Percentiles rank a stretch among this genome's conserved stretches.
Evolutionary conservation across 1,140 invertebrate genomes (phyloP).

Genomic region (Plectrocnemia conspersa): DNA sequence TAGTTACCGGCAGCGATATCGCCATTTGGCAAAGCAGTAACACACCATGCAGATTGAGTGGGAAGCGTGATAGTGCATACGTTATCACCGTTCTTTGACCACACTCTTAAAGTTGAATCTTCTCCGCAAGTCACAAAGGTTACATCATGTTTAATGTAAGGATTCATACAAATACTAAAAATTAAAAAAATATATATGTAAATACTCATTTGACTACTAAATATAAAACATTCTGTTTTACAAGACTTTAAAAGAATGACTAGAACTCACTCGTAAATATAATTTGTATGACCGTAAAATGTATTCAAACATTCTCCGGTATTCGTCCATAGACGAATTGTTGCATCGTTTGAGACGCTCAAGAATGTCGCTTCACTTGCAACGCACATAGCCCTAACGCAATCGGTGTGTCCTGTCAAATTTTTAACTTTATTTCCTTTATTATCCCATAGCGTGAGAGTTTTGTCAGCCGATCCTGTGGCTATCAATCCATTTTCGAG

Average conservation of each 20-base stretch:
- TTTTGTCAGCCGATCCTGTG: constrained; percentile 89
- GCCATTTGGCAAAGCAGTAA: constrained; percentile 73
- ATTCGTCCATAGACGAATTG: constrained; percentile 75
- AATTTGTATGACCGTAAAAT: constrained; percentile 78
- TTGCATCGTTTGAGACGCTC: constrained; percentile 88
- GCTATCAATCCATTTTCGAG: constrained; percentile 59
- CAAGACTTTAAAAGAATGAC: background rate
- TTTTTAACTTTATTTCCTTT: constrained; percentile 52
- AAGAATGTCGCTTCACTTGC: constrained; percentile 68
- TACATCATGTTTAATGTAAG: constrained; percentile 51
- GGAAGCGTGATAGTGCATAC: constrained; percentile 74
- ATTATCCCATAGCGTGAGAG: constrained; percentile 75
- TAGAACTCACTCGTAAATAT: constrained; percentile 61
- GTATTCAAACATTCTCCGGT: constrained; percentile 72
- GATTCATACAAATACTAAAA: constrained; percentile 59
- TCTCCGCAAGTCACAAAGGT: constrained; percentile 77
- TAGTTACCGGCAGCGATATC: constrained; percentile 80
- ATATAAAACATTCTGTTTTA: background rate
- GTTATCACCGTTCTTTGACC: constrained; percentile 62
- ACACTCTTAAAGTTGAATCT: constrained; percentile 81
- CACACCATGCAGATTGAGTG: constrained; percentile 84
- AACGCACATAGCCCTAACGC: constrained; percentile 74
- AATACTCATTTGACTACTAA: background rate
- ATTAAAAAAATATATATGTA: background rate
- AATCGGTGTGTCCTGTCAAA: constrained; percentile 79